phyloP scores from a whole-genome alignment of 1,140 invertebrate species.

The Orchesella cincta region DNA sequence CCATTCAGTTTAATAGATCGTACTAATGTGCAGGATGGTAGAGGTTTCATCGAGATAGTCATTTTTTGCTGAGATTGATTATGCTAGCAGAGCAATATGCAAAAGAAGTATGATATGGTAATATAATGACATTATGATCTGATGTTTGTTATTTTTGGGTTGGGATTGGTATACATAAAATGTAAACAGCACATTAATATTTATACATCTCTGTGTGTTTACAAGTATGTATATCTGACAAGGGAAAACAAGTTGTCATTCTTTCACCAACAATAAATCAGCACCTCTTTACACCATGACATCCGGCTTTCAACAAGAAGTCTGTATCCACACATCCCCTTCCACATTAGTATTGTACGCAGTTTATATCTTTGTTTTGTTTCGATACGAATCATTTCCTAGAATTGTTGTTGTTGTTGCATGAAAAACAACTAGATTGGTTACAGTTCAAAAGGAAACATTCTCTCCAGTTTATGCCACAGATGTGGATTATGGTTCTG shows the following conservation, averaged over 20 bases:
- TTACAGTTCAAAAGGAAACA: neutral
- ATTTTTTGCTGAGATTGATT: conserved; percentile 8
- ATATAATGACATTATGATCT: neutral
- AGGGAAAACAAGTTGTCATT: conserved; percentile 41
- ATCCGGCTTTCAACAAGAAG: neutral
- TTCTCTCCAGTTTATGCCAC: neutral
- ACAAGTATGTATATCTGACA: neutral
- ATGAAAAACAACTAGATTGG: conserved; percentile 9
- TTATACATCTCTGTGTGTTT: neutral
- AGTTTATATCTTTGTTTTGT: neutral
- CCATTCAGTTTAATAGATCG: neutral
- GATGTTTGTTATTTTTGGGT: too few species aligned
- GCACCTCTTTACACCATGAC: conserved; percentile 10
- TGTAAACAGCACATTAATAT: neutral
- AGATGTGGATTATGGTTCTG: neutral
- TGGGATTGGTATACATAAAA: neutral
- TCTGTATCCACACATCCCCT: neutral
- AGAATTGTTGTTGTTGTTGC: neutral
- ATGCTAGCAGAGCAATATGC: neutral
- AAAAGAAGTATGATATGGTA: neutral
- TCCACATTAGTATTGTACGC: neutral
- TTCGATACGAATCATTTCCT: neutral
- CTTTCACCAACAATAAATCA: conserved; percentile 34
- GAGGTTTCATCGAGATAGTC: neutral
- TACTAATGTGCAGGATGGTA: neutral